phyloP scores from a whole-genome alignment of 2,888 invertebrate genomes.

The Arctia plantaginis region DNA sequence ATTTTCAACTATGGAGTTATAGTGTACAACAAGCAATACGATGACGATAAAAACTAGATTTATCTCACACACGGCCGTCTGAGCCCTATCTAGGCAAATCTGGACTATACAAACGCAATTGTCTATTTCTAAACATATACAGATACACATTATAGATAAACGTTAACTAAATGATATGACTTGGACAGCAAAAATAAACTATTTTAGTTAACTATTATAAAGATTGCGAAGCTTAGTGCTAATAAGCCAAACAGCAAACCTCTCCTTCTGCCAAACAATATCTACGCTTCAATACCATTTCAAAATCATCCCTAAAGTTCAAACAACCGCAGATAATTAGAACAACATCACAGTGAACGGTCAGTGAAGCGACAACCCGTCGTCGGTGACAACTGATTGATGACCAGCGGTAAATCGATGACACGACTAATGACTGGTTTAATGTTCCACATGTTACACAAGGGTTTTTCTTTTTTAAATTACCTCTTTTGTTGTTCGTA shows the following conservation, averaged over 20 bases:
- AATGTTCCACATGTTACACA: constrained; percentile 13
- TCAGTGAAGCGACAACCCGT: constrained; percentile 15
- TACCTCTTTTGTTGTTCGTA: neutral
- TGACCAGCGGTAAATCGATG: constrained; percentile 25
- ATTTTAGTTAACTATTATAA: neutral
- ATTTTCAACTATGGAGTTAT: too few species aligned
- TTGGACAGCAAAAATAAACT: too few species aligned
- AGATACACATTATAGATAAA: too few species aligned
- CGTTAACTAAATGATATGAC: neutral
- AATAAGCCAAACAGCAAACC: neutral
- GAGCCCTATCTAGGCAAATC: neutral
- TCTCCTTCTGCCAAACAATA: neutral
- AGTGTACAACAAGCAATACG: too few species aligned
- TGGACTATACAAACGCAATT: neutral
- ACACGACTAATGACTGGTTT: constrained; percentile 24
- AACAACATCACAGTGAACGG: constrained; percentile 21
- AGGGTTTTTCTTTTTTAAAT: neutral
- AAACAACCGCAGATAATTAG: constrained; percentile 23
- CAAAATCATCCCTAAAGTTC: constrained; percentile 7
- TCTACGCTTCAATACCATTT: neutral
- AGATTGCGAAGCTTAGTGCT: neutral
- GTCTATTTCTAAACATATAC: too few species aligned
- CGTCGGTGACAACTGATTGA: constrained; percentile 22
- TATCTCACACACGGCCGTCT: too few species aligned
- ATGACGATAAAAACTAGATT: neutral